Conservation (phyloP, 1,140 invertebrate genomes). For the Eufriesea mexicana region DNA sequence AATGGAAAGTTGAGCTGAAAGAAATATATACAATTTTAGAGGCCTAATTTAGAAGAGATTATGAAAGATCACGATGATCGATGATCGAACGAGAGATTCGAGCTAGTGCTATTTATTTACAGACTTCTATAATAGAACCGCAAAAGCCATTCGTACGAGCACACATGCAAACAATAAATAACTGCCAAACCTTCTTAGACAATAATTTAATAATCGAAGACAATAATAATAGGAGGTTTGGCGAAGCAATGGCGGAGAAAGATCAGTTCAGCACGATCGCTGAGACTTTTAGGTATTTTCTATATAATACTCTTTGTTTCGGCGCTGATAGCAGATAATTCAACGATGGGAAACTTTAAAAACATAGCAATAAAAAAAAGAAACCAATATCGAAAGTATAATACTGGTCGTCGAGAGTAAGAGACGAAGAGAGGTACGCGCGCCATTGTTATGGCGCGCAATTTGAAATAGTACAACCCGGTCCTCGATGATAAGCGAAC, state of each 20-base stretch:
- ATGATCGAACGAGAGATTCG: background rate
- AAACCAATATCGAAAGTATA: conserved; percentile 17
- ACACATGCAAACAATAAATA: conserved; percentile 63
- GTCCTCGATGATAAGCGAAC: conserved; percentile 22
- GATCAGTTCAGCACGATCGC: conserved; percentile 55
- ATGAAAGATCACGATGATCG: background rate
- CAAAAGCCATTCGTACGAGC: background rate
- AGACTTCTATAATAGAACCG: background rate
- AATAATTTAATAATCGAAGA: conserved; percentile 48
- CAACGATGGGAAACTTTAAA: conserved; percentile 36
- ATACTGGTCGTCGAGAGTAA: conserved; percentile 27
- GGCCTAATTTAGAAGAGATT: background rate
- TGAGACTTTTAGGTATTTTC: conserved; percentile 78
- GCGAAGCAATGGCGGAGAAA: background rate
- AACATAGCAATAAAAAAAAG: conserved; percentile 65
- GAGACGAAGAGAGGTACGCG: background rate
- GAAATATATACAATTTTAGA: background rate
- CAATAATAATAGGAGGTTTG: conserved; percentile 55
- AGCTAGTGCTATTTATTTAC: background rate
- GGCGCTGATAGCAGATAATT: conserved; percentile 7
- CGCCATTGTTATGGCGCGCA: conserved; percentile 12
- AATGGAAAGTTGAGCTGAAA: background rate
- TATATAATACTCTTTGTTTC: conserved; percentile 1
- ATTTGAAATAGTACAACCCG: conserved; percentile 51
- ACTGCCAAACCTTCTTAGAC: conserved; percentile 56